phyloP scores from a whole-genome alignment of 2,113 vertebrate genomes.

The Silurus glanis region DNA sequence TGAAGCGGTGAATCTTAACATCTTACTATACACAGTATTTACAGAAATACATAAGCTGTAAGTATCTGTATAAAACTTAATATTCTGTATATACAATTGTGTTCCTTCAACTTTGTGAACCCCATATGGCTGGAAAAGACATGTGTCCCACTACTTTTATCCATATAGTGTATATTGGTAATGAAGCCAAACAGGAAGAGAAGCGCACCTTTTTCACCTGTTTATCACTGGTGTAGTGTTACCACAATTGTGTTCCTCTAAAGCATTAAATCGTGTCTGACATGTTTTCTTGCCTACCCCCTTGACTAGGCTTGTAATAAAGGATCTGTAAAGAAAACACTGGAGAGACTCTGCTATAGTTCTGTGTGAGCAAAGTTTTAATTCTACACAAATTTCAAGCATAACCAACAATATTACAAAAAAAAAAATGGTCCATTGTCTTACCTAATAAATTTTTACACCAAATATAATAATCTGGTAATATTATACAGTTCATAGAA shows the following conservation, averaged over 20 bases:
- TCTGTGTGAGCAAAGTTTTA: constrained; percentile 10
- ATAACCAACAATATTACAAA: constrained; percentile 24
- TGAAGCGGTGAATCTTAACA: no score
- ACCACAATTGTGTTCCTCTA: not conserved
- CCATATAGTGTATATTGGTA: no score
- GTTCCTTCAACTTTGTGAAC: no score
- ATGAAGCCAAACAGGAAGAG: no score
- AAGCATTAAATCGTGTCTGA: not conserved
- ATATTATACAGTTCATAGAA: constrained; percentile 25
- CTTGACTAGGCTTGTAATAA: not conserved
- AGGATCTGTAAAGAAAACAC: not conserved
- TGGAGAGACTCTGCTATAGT: not conserved
- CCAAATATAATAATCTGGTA: not conserved
- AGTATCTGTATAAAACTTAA: no score
- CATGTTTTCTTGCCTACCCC: not conserved
- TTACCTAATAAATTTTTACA: constrained; percentile 14
- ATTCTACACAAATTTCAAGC: constrained; percentile 3
- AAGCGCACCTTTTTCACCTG: no score
- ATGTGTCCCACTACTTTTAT: no score
- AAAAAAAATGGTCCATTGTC: constrained; percentile 35
- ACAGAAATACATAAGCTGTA: no score
- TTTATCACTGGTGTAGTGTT: not conserved
- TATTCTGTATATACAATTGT: no score
- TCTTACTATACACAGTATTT: no score
- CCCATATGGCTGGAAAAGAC: no score